These are phyloP conservation scores for Carterocephalus palaemon DNA, from an alignment of 2,888 invertebrate species.

Conservation along the genomic window DNA sequence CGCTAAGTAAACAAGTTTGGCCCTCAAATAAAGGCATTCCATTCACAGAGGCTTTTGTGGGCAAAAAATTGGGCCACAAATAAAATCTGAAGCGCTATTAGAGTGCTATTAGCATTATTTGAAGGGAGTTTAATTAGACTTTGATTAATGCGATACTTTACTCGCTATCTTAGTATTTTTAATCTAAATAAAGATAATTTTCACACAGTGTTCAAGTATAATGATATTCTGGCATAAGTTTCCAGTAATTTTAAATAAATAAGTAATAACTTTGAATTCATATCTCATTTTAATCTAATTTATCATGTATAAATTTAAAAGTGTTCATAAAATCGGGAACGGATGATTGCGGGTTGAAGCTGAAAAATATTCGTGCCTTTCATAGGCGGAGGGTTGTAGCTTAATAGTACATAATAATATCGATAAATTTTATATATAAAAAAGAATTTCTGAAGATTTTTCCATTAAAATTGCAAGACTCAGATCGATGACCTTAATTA, in stretches of 20 bases:
- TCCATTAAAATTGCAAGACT: conserved; percentile 14
- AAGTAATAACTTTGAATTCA: too few species aligned
- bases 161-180: conserved; percentile 40
- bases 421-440: background rate
- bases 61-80: conserved; percentile 59
- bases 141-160: conserved; percentile 70
- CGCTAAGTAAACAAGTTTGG: conserved; percentile 70
- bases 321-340: too few species aligned
- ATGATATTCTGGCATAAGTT: too few species aligned
- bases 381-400: too few species aligned
- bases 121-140: conserved; percentile 72
- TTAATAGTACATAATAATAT: too few species aligned
- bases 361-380: too few species aligned
- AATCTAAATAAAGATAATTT: too few species aligned
- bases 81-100: conserved; percentile 67
- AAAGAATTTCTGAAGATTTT: background rate
- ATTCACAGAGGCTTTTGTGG: conserved; percentile 56
- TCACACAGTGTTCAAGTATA: too few species aligned
- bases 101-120: conserved; percentile 75
- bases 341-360: too few species aligned
- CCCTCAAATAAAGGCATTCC: conserved; percentile 73
- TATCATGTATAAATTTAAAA: too few species aligned
- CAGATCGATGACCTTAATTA: conserved; percentile 17
- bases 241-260: too few species aligned
- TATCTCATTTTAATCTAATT: too few species aligned